Base-by-base conservation (phyloP, 2,113 vertebrate genomes). In the Xiphophorus maculatus region DNA sequence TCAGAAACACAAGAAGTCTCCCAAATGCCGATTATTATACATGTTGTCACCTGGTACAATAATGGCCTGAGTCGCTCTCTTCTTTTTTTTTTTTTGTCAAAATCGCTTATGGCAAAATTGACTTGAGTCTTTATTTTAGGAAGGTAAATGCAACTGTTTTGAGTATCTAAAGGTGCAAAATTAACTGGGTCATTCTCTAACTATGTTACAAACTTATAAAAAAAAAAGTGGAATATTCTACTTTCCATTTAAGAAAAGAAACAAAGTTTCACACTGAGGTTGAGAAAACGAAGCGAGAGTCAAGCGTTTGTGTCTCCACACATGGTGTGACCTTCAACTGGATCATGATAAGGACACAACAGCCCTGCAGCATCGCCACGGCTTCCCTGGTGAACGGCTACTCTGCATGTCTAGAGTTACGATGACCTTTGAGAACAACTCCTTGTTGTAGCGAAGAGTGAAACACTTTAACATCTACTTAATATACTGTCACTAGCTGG, bases 341-440 rank as follows among this genome's bases (percentile, higher is more conserved):
- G 66, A 69, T 63, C 58, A 63, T 30, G 58, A 54, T 68, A 32
- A 73, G 19, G 29, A 3, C 25, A 67, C 64, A 3, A 54, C 44
- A 71, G 62, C 63, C 37, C 51, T 33, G 61, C 48, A 60, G 63
- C 6, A 4, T 54, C 33, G 5, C 64, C 25, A 17, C 54, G 33
- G 42, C 32, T 62, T 68, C 66, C 58, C 65, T 27, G 66, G n/a
- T 64, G 42, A 73, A 64, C 42, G 66, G 44, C 32, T 73, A 27
- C 54, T 42, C 71, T 74, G 35, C 66, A 51, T 54, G 40, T 79
- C 58, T 51, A 27, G 28, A 44, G 33, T 51, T 73, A 25, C 0
- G 1, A 29, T 61, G 65, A 66, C 77, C 54, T 79, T 79, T 79
- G n/a, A 66, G 67, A 79, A 63, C 32, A 79, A 33, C 42, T n/a